These are phyloP conservation scores for Chaetodon trifascialis DNA, from an alignment of 2,113 vertebrate species.

Conservation along the genomic window DNA sequence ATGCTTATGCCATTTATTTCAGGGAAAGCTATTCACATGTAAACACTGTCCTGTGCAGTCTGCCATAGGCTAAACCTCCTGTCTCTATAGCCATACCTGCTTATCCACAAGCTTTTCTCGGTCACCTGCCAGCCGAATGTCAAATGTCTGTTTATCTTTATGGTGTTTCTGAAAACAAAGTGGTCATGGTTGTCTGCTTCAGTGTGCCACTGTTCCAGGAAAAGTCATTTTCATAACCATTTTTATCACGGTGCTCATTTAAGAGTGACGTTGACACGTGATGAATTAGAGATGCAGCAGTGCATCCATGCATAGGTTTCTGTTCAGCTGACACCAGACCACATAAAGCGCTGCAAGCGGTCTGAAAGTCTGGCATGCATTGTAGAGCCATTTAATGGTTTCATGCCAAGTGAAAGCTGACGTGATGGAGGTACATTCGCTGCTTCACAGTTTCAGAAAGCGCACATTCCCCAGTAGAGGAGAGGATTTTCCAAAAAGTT, in stretches of 20 bases:
- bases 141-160: neutral
- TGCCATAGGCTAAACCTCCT: neutral
- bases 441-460: neutral
- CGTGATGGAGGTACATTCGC: neutral
- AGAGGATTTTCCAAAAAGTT: neutral
- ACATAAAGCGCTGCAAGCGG: neutral
- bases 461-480: neutral
- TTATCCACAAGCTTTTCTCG: neutral
- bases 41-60: conserved; percentile 6
- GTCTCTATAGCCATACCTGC: conserved; percentile 20
- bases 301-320: neutral
- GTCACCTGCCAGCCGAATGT: neutral
- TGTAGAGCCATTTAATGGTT: conserved; percentile 11
- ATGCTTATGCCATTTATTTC: conserved; percentile 31
- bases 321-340: neutral
- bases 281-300: neutral
- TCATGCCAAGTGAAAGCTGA: conserved; percentile 13
- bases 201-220: neutral
- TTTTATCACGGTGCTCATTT: neutral
- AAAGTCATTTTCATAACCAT: neutral
- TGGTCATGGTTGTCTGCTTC: neutral
- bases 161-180: conserved; percentile 1
- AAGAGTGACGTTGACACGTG: neutral
- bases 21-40: conserved; percentile 25
- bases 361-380: conserved; percentile 8